These are phyloP conservation scores for Drosophila ochracea DNA, from an alignment of 2,888 invertebrate genomes.

Conservation along the genomic window DNA sequence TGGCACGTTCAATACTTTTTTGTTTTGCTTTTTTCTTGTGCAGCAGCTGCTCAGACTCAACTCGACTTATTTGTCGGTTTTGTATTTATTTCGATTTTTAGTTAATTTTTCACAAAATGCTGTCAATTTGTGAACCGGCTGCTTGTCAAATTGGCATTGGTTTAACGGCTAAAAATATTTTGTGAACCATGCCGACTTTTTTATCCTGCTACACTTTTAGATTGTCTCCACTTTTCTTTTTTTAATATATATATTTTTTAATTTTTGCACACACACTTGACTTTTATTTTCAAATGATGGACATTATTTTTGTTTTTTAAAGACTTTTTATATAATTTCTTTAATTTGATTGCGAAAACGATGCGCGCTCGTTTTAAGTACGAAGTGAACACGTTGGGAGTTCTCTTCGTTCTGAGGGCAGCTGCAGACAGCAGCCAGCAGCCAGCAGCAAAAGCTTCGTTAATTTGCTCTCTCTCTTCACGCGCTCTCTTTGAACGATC, in stretches of 20 bases:
- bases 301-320: neutral
- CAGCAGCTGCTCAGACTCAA: constrained; percentile 54
- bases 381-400: constrained; percentile 62
- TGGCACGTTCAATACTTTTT: constrained; percentile 61
- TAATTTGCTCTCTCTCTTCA: constrained; percentile 7
- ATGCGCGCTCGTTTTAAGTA: constrained; percentile 30
- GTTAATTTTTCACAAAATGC: constrained; percentile 32
- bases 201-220: constrained; percentile 11
- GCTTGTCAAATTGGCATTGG: constrained; percentile 30
- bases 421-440: constrained; percentile 9
- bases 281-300: constrained; percentile 1
- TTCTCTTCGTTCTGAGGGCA: constrained; percentile 73
- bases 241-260: constrained; percentile 3
- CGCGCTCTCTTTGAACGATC: constrained; percentile 32
- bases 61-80: constrained; percentile 48
- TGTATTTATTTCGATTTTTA: neutral
- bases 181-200: constrained; percentile 16
- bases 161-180: constrained; percentile 33
- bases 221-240: neutral
- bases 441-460: constrained; percentile 37
- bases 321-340: constrained; percentile 4
- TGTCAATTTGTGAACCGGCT: constrained; percentile 35
- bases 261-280: constrained; percentile 23
- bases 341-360: constrained; percentile 1
- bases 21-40: constrained; percentile 9